Evolutionary conservation across 1,140 invertebrate genomes (phyloP), one percentile per base, ranked within the genome.

Genomic region (Tetramorium simillimum): DNA sequence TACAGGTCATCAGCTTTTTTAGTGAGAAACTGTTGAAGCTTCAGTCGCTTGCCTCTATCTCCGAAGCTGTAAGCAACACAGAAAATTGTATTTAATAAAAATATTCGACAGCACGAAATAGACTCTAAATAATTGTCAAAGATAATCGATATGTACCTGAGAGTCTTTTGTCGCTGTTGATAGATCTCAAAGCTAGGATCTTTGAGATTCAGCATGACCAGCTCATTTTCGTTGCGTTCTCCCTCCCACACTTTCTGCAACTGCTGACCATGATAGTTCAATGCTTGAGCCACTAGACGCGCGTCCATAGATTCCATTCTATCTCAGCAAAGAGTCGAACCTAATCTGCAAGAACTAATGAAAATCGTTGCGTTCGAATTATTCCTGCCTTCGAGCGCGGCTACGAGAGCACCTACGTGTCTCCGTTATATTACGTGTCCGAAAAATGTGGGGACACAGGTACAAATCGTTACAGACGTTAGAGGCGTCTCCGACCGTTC

Each of bases 201-300:
- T 86, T 97, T 96, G 51, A 98, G 96, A 91, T 97, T 97, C 87
- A 97, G 95, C 91, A 96, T 96, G 2, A 95, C 88, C 67, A 98
- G 93, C 91, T 98, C 97, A 73, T 97, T 96, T 91, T 97, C 97
- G 85, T 97, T 97, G 91, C 97, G 96, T 92, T 98, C 97, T 33
- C 96, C 96, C 92, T 98, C 97, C 97, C 97, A 98, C 86, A 98
- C 96, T 95, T 98, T 98, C 94, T 98, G 97, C 88, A 98, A 95
- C 91, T 98, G 97, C 91, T 98, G 97, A 1, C 98, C 98, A 95
- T 98, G 98, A 93, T 97, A 98, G 95, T 97, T 97, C 86, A 98
- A 95, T 70, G 97, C 96, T 92, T 97, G 96, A 91, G 96, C 95
- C 92, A 98, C 96, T 85, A 97, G 95, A 72, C 97, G 96, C 93